phyloP scores from a whole-genome alignment of 2,888 invertebrate genomes.

The Patella ulyssiponensis region DNA sequence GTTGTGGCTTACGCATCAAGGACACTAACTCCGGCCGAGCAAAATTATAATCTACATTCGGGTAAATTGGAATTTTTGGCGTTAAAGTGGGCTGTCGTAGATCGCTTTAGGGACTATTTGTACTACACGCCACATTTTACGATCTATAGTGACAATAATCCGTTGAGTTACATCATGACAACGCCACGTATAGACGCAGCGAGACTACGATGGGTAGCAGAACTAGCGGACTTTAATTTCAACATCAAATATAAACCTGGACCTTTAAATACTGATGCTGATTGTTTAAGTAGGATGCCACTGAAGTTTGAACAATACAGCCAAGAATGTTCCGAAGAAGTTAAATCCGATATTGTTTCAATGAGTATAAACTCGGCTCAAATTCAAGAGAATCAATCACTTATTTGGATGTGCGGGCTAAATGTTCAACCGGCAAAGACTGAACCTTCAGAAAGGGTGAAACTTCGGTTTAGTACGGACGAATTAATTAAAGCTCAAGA shows the following conservation, averaged over 20 bases:
- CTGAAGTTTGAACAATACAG: not conserved
- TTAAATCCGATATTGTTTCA: not conserved
- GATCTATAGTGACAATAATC: not conserved
- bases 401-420: not conserved
- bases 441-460: not conserved
- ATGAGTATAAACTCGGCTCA: not conserved
- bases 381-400: not conserved
- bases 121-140: constrained; percentile 15
- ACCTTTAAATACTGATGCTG: constrained; percentile 27
- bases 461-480: not conserved
- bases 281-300: constrained; percentile 18
- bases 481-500: not conserved
- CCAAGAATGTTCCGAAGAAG: not conserved
- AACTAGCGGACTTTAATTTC: not conserved
- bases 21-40: constrained; percentile 15
- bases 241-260: constrained; percentile 22
- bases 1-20: not conserved
- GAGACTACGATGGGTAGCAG: not conserved
- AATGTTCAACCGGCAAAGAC: not conserved
- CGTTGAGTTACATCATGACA: not conserved
- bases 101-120: constrained; percentile 17
- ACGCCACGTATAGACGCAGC: not conserved
- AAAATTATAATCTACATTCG: constrained; percentile 16
- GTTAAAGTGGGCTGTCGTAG: constrained; percentile 7
- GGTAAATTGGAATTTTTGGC: not conserved